Base-by-base conservation (phyloP, 53 echinoderm and acorn worm species). In the Zoroaster sp. region DNA sequence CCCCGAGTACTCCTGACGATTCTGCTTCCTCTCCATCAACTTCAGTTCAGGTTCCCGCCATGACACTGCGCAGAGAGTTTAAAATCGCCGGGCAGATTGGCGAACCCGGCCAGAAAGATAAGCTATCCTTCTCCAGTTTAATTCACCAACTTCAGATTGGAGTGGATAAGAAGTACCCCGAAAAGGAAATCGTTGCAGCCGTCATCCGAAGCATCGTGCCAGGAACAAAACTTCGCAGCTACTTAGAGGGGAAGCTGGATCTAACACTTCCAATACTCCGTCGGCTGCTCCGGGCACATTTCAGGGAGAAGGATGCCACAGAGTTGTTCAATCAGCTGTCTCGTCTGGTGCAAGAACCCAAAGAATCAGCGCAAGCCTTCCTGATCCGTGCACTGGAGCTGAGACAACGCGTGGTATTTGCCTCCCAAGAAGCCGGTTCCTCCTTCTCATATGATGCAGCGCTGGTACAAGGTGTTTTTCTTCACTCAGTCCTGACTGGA, bases 21-120 rank as follows among this genome's bases (percentile, higher is more conserved):
- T 18, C 53, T 7, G 18, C 53, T 18, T 17, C 2, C 20, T 7
- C 53, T n/a, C 5, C 21, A n/a, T n/a, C 53, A 5, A 21, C 21
- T n/a, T 21, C 53, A 53, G 53, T 21, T 53, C 53, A 3, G 53
- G 21, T 53, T 20, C 49, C 49, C 49, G 17, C 52, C 52, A 5
- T 18, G 20, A 20, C 0, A 21, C 38, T 38, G 15, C 1, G 70
- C 1, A 78, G 70, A 11, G 81, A 93, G 46, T 91, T 91, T 33
- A 74, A 75, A 42, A 90, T 93, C 23, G 41, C 65, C 0, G 83
- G 91, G 1, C 90, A 88, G 34, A 49, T 89, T 30, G 94, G 94
- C 4, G 80, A 92, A 66, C 89, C 89, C 40, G 85, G 79, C 18
- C 91, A 94, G 41, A 66, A 39, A 20, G 89, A 94, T 28, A 63